Conservation (phyloP, 2,888 invertebrate species). For the Xylota sylvarum region DNA sequence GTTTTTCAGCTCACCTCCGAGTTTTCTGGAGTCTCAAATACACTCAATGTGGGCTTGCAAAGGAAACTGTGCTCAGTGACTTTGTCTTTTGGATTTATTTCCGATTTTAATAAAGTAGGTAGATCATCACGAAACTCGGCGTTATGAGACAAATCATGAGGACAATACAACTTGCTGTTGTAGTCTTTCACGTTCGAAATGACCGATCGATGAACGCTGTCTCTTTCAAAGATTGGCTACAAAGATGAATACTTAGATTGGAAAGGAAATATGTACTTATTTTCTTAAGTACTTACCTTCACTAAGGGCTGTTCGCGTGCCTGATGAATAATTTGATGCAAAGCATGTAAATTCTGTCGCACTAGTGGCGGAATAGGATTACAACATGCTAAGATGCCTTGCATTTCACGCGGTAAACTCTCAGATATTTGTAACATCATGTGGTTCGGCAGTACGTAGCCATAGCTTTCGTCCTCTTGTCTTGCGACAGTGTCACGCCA, state of each 20-base stretch:
- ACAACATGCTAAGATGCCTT: conserved; percentile 96
- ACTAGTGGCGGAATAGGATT: conserved; percentile 94
- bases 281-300: conserved; percentile 83
- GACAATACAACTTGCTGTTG: conserved; percentile 87
- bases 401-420: conserved; percentile 94
- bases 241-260: background rate
- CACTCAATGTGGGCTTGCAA: conserved; percentile 78
- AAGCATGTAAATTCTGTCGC: conserved; percentile 86
- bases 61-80: background rate
- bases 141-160: conserved; percentile 87
- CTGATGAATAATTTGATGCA: conserved; percentile 89
- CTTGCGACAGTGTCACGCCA: conserved; percentile 96
- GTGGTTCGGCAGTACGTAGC: conserved; percentile 97
- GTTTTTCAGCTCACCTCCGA: conserved; percentile 77
- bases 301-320: conserved; percentile 90
- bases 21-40: conserved; percentile 81
- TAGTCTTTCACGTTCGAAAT: conserved; percentile 83
- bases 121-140: conserved; percentile 87
- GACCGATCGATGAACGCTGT: conserved; percentile 74
- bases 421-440: conserved; percentile 97
- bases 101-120: conserved; percentile 85
- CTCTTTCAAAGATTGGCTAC: conserved; percentile 85
- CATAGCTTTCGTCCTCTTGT: conserved; percentile 95
- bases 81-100: background rate
- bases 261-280: background rate